Base-by-base conservation (phyloP, 2,888 invertebrate genomes). In the Cryptocephalus primarius region DNA sequence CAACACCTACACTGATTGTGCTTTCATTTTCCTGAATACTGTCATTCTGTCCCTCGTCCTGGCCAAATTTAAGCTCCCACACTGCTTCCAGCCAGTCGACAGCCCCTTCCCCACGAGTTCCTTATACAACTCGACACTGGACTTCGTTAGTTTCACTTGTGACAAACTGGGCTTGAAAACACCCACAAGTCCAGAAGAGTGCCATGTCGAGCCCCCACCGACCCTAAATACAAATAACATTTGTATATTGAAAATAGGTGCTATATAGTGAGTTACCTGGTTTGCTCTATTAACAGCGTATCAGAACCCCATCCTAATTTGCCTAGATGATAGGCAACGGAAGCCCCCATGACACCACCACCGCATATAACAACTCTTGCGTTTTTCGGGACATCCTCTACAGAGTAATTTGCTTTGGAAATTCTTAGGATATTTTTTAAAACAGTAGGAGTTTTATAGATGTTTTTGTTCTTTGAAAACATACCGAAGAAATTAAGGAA, bases 291-390 rank as follows among this genome's bases (percentile, higher is more conserved):
- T 0, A 95, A 70, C 12, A 93, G 72, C 1, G 91, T 89, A 54
- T 88, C 80, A 31, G 75, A 73, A 8, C 87, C 89, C 83, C 88
- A 88, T 44, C 93, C 94, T 54, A 84, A 71, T 59, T 82, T 73
- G 0, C 88, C 85, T 40, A 95, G 72, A 67, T 94, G 89, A 67
- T 93, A 94, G 9, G 92, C 93, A 8, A 94, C 88, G 2, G 93
- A 88, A 9, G 88, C 85, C 4, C 93, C 94, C 77, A 91, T 86
- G 39, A 92, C 82, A 22, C 94, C 94, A 11, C 92, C 93, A 3
- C 94, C 94, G 68, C 92, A 92, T 62, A 94, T 82, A 39, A 91
- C 87, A 39, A 90, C 89, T 61, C 78, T 78, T 0, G 84, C 76
- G 61, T 80, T 73, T 39, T 65, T 64, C 6, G 81, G 81, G 48